phyloP scores from a whole-genome alignment of 2,113 vertebrate genomes.

The Aegypius monachus region DNA sequence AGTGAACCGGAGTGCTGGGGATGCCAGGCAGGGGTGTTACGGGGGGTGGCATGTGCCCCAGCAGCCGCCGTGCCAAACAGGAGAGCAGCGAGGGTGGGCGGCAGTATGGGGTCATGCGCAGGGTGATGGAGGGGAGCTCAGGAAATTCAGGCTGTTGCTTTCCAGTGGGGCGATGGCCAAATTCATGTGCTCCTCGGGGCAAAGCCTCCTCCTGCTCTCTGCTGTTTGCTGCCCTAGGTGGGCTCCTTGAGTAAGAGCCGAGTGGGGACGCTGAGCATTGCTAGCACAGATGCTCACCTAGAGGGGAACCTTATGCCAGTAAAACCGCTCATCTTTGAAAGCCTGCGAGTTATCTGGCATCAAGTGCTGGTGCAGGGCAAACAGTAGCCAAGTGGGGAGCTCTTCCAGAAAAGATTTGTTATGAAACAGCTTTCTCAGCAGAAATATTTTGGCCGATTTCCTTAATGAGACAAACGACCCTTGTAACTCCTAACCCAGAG shows the following conservation, averaged over 20 bases:
- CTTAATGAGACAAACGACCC: not conserved
- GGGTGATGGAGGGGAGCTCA: accelerated
- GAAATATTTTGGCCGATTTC: not conserved
- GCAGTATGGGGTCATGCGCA: accelerated
- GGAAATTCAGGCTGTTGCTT: not conserved
- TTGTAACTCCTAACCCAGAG: not conserved
- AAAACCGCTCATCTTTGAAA: accelerated
- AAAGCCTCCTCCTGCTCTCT: not conserved
- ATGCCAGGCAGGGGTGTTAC: not conserved
- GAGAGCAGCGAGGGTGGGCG: not conserved
- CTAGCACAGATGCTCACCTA: accelerated
- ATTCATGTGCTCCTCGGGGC: not conserved
- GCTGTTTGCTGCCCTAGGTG: not conserved
- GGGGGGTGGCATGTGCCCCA: not conserved
- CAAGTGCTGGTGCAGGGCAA: not conserved
- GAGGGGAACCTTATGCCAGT: not conserved
- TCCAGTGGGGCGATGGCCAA: not conserved
- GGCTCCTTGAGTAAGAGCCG: not conserved
- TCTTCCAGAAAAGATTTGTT: not conserved
- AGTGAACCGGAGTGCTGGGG: not conserved
- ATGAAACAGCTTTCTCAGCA: not conserved
- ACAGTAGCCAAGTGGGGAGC: not conserved
- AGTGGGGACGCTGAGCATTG: accelerated
- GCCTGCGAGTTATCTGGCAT: not conserved
- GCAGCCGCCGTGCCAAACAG: accelerated